Conservation (phyloP, 2,888 invertebrate species). For the Meta bourneti region DNA sequence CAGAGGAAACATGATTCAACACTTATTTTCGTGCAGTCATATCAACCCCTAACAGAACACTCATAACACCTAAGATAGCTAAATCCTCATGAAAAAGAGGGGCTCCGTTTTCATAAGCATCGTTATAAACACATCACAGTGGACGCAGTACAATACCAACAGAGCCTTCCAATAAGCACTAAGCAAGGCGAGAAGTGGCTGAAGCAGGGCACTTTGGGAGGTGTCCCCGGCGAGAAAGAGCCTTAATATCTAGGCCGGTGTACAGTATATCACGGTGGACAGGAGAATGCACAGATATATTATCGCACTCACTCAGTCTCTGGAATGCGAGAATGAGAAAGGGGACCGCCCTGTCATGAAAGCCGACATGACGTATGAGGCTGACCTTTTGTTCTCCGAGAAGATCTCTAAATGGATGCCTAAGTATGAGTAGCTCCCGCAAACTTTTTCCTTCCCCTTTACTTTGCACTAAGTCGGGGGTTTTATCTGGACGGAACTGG, state of each 20-base stretch:
- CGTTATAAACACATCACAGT: background rate
- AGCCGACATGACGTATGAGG: conserved; percentile 32
- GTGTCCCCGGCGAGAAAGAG: background rate
- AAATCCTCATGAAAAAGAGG: background rate
- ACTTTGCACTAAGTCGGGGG: background rate
- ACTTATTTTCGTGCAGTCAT: background rate
- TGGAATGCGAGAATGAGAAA: conserved; percentile 28
- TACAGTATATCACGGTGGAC: background rate
- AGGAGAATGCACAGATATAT: conserved; percentile 24
- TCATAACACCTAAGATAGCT: background rate
- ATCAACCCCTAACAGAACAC: background rate
- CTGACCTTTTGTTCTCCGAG: conserved; percentile 30
- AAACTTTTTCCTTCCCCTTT: background rate
- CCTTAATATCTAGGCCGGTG: conserved; percentile 4
- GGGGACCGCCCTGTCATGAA: conserved; percentile 1
- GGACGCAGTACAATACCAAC: background rate
- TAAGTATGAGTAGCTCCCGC: background rate
- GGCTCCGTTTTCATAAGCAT: background rate
- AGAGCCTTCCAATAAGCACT: background rate
- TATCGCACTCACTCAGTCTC: conserved; percentile 25
- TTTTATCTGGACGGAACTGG: background rate
- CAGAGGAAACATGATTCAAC: too few relatives aligned
- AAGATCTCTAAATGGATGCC: background rate
- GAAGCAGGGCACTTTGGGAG: background rate
- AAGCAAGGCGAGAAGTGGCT: background rate